Evolutionary conservation across 2,888 invertebrate genomes (phyloP).

Genomic region (Tipula unca): DNA sequence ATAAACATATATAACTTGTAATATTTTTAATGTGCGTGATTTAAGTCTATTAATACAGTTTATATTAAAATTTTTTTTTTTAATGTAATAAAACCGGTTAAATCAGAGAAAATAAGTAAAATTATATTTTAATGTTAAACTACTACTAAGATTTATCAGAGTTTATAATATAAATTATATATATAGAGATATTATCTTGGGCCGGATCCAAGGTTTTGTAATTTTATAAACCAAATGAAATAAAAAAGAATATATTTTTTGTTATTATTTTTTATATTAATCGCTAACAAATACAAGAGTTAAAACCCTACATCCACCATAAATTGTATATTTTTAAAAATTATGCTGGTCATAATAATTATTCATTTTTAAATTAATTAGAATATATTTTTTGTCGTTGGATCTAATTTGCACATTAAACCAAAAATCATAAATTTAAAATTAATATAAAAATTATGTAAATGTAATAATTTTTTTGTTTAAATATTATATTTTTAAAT

Average conservation of each 20-base stretch:
- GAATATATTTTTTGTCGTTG: background rate
- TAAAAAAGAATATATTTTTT: background rate
- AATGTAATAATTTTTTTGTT: background rate
- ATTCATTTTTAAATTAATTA: background rate
- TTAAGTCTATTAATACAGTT: conserved; percentile 9
- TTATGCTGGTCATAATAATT: conserved; percentile 8
- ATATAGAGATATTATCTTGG: conserved; percentile 23
- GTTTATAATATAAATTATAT: background rate
- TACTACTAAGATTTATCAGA: conserved; percentile 17
- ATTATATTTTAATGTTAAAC: conserved; percentile 9
- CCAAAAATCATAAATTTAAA: background rate
- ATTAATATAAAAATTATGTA: background rate
- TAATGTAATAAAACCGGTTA: background rate
- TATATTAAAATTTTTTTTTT: background rate
- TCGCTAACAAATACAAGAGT: background rate
- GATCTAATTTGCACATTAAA: background rate
- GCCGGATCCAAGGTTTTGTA: conserved; percentile 27
- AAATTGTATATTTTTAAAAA: background rate
- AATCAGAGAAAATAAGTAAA: background rate
- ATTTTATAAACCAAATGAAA: background rate
- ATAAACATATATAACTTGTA: background rate
- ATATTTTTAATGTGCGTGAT: conserved; percentile 14
- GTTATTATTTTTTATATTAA: background rate
- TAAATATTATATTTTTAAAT: background rate
- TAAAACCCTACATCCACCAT: background rate